These are phyloP conservation scores for Pitta sordida DNA, from an alignment of 2,113 vertebrate genomes.

Conservation along the genomic window DNA sequence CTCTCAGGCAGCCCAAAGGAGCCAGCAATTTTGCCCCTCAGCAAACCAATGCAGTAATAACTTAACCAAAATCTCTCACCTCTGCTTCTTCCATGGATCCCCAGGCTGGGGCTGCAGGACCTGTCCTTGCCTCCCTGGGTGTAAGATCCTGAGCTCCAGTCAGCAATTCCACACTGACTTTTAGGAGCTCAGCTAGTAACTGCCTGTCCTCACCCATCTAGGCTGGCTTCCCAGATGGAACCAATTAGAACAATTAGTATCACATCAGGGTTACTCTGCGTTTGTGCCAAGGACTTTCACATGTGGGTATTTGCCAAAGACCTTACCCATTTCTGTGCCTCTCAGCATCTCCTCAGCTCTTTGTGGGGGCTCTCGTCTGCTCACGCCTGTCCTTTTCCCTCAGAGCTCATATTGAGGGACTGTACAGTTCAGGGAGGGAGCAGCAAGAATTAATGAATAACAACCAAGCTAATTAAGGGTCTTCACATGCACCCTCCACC, in stretches of 20 bases:
- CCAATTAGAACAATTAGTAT: conserved; percentile 4
- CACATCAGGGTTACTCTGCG: background rate
- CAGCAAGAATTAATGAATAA: background rate
- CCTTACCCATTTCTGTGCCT: accelerated
- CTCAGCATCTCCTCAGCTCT: background rate
- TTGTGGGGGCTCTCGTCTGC: background rate
- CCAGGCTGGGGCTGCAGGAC: background rate
- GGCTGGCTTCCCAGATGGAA: background rate
- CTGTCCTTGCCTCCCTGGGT: accelerated
- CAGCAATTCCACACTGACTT: background rate
- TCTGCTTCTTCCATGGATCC: background rate
- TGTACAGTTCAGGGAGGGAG: background rate
- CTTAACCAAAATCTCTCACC: background rate
- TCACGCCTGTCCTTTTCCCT: background rate
- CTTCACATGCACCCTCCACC: background rate
- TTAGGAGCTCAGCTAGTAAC: background rate
- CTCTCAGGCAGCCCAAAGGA: background rate
- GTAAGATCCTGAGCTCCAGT: accelerated
- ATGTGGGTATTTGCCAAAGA: background rate
- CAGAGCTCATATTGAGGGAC: background rate
- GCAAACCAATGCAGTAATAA: accelerated
- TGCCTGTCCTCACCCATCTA: background rate
- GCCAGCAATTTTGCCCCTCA: accelerated
- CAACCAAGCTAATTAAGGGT: background rate
- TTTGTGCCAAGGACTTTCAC: background rate